These are phyloP conservation scores for Lepus timidus DNA, from an alignment of 2,113 vertebrate species.

Conservation along the genomic window DNA sequence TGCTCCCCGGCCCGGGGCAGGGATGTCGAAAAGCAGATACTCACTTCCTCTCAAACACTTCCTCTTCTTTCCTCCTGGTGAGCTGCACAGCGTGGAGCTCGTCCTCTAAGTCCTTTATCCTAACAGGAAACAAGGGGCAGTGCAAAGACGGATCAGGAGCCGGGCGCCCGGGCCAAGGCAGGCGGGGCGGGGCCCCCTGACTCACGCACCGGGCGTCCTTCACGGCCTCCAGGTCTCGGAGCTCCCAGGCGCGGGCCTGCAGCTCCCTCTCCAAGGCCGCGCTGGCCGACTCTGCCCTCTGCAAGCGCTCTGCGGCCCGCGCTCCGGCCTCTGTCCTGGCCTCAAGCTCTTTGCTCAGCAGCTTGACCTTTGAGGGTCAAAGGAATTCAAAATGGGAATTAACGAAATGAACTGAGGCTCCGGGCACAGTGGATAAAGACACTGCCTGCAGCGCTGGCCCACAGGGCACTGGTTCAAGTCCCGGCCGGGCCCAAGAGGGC, in stretches of 20 bases:
- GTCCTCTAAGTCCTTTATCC: constrained; percentile 89
- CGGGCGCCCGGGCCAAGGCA: not conserved
- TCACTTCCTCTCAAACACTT: constrained; percentile 87
- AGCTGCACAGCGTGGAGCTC: constrained; percentile 79
- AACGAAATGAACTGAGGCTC: not conserved
- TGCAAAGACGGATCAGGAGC: not conserved
- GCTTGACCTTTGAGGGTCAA: constrained; percentile 85
- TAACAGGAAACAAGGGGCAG: constrained; percentile 64
- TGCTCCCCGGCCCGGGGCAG: not conserved
- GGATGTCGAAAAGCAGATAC: constrained; percentile 23
- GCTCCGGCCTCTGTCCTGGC: constrained; percentile 78
- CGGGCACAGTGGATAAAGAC: no score
- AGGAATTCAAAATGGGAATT: not conserved
- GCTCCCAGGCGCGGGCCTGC: constrained; percentile 80
- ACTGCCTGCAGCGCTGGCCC: no score
- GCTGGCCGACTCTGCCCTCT: constrained; percentile 80
- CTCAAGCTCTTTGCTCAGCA: constrained; percentile 87
- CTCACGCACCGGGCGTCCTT: constrained; percentile 87
- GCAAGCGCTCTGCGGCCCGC: constrained; percentile 82
- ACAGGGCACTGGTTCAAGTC: no score
- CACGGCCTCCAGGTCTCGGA: constrained; percentile 82
- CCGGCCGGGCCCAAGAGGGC: no score
- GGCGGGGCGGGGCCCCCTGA: not conserved
- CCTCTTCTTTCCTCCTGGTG: constrained; percentile 83
- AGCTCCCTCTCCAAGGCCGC: constrained; percentile 83